Base-by-base conservation (phyloP, 2,888 invertebrate species). In the Tolmerus cingulatus region DNA sequence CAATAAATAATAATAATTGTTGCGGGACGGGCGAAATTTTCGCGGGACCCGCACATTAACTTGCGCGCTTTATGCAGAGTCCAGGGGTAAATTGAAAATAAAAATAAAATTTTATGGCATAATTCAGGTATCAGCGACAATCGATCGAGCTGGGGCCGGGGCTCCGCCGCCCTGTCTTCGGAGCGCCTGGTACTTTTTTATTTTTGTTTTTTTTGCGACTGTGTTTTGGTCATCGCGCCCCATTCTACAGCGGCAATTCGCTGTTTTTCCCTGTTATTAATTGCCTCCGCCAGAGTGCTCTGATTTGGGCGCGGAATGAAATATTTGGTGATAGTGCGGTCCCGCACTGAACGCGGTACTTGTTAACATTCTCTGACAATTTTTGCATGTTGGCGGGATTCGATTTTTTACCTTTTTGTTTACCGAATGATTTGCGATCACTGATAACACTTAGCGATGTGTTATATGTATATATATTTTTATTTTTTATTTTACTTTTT, bases 31-130 rank as follows among this genome's bases (percentile, higher is more conserved):
- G 76, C 74, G 86, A 86, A 51, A 76, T 76, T 66, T 57, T 57
- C 23, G 66, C 66, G 84, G 37, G 66, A 27, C 40, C 66, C 66
- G 66, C 19, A 43, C 66, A 66, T 84, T 84, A 66, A 66, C 23
- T 84, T 23, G 8, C 4, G 66, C 84, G 66, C 66, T 84, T 86
- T 86, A 74, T 85, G 40, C 66, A 27, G 23, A 37, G 43, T 84
- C 40, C 43, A 77, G 85, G 86, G 76, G 74, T 57, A 87, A 87
- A 87, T 88, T 88, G 88, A 88, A 88, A 86, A 88, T 88, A 88
- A 88, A 88, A 88, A 88, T 88, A 88, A 86, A 86, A 82, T 87
- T 88, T 88, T 88, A 88, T 87, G 81, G 51, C 82, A 87, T 82
- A 86, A 86, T 86, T 86, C 76, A 30, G 76, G 46, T 86, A 86